phyloP scores from a whole-genome alignment of 2,113 vertebrate genomes.

The Cacatua alba region DNA sequence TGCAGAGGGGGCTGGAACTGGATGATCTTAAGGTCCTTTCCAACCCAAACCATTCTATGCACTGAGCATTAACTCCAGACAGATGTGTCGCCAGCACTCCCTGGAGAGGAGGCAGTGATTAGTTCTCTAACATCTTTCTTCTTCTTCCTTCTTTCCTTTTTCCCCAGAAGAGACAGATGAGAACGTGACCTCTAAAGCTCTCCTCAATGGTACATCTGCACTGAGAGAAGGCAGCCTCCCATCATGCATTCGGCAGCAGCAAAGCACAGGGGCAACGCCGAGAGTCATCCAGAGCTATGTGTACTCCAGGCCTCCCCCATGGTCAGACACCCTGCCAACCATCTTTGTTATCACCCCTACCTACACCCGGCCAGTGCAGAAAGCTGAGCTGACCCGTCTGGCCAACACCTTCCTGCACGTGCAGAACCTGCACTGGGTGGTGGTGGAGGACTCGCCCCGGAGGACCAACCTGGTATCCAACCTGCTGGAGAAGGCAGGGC shows the following conservation, averaged over 20 bases:
- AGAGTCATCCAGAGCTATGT: constrained; percentile 73
- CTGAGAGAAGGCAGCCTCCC: constrained; percentile 64
- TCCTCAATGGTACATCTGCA: constrained; percentile 54
- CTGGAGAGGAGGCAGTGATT: background rate
- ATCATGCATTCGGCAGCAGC: constrained; percentile 61
- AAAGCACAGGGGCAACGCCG: background rate
- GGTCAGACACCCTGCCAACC: constrained; percentile 79
- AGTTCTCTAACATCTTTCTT: background rate
- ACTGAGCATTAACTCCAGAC: background rate
- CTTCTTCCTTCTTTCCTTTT: background rate
- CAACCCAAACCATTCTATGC: background rate
- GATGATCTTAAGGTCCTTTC: background rate
- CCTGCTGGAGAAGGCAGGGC: constrained; percentile 82
- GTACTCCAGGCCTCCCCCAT: constrained; percentile 80
- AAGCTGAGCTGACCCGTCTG: constrained; percentile 91
- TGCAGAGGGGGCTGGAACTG: background rate
- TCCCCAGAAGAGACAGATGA: constrained; percentile 72
- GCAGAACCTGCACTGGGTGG: constrained; percentile 91
- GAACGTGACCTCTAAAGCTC: constrained; percentile 68
- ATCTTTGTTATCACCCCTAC: constrained; percentile 89
- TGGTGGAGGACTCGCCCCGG: constrained; percentile 88
- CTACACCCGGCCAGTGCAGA: constrained; percentile 89
- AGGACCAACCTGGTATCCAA: constrained; percentile 83
- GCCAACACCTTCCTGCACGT: constrained; percentile 92
- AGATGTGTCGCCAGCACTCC: background rate